phyloP scores from a whole-genome alignment of 2,113 vertebrate species.

The Cisticola juncidis region DNA sequence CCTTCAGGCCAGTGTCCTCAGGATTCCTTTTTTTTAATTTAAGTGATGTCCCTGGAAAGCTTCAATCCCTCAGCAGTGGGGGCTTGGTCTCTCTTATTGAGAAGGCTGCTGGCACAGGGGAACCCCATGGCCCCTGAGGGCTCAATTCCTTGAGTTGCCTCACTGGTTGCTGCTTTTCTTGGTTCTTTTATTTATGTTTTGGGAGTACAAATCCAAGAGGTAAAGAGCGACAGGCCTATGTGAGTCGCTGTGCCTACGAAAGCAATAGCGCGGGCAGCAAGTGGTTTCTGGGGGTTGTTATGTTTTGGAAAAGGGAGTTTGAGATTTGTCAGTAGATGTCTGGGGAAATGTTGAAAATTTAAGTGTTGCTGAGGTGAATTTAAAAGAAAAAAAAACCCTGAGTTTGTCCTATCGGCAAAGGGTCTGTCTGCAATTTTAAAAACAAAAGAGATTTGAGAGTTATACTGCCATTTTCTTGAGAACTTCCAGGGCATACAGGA shows the following conservation, averaged over 20 bases:
- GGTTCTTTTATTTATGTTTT: constrained; percentile 18
- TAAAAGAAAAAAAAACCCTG: not conserved
- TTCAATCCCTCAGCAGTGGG: not conserved
- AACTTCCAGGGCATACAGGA: not conserved
- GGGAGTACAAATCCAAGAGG: not conserved
- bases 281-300: not conserved
- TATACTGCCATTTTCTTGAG: not conserved
- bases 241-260: not conserved
- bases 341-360: not conserved
- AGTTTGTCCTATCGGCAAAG: not conserved
- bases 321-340: not conserved
- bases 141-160: not conserved
- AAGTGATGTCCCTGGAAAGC: not conserved
- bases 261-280: not conserved
- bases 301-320: constrained; percentile 24
- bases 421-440: not conserved
- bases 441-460: not conserved
- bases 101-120: not conserved
- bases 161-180: not conserved
- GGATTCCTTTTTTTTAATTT: not conserved
- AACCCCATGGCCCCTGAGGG: not conserved
- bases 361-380: not conserved
- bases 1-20: not conserved
- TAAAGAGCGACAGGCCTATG: not conserved
- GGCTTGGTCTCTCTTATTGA: not conserved